Conservation (phyloP, 2,797 vertebrate species). For the Poeciliopsis turneri region DNA sequence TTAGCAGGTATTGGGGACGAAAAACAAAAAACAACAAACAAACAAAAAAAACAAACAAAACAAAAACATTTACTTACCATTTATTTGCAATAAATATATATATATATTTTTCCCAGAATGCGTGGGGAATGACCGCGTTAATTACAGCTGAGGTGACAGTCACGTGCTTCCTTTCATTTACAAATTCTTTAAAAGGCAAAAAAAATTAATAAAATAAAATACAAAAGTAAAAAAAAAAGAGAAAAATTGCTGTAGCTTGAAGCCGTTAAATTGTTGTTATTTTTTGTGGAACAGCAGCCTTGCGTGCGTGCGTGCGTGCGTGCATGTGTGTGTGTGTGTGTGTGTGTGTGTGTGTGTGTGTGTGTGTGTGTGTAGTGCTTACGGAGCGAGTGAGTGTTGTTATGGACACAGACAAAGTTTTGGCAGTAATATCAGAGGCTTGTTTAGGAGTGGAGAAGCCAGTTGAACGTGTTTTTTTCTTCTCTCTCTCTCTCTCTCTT, state of each 20-base stretch:
- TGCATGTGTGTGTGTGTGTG: slow-evolving; percentile 55
- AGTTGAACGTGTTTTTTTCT: slow-evolving; percentile 88
- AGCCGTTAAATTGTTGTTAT: slow-evolving; percentile 28
- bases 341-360: slow-evolving; percentile 49
- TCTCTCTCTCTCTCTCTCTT: slow-evolving; percentile 66
- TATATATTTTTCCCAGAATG: background rate
- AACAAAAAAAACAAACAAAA: too few species aligned
- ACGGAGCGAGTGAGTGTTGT: slow-evolving; percentile 67
- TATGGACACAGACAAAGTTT: slow-evolving; percentile 74
- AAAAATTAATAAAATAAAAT: background rate
- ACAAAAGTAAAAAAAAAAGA: too few species aligned
- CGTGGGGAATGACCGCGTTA: background rate
- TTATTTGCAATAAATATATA: slow-evolving; percentile 13
- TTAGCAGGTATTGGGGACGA: slow-evolving; percentile 1
- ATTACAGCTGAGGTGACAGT: slow-evolving; percentile 28
- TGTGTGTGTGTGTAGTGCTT: slow-evolving; percentile 58
- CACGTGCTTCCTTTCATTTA: slow-evolving; percentile 28
- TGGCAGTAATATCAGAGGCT: slow-evolving; percentile 75
- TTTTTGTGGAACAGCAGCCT: slow-evolving; percentile 7
- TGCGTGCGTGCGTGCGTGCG: slow-evolving; percentile 44
- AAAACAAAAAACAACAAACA: too few species aligned
- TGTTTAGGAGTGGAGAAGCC: slow-evolving; percentile 85
- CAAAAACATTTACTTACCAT: slow-evolving; percentile 27
- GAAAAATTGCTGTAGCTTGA: slow-evolving; percentile 7
- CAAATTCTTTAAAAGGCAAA: background rate